Base-by-base conservation (phyloP, 2,113 vertebrate genomes). In the Loxodonta africana region DNA sequence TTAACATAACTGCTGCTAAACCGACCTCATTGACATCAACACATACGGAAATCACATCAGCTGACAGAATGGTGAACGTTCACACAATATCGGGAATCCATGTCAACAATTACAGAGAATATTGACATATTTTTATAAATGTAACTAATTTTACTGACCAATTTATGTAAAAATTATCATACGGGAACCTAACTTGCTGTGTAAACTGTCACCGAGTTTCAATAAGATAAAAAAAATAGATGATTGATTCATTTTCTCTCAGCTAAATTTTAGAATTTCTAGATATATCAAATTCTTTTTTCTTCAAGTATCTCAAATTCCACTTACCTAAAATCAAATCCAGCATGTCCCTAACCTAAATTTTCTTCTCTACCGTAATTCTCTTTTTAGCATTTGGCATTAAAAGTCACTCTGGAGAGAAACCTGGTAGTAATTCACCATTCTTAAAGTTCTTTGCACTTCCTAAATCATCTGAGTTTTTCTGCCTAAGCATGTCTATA, bases 301-400 rank as follows among this genome's bases (percentile, higher is more conserved):
- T 63, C 41, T 46, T 57, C 37, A 69, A 46, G 9, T 26, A 21
- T 46, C 25, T 83, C 3, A 65, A 74, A 48, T 57, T 86, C 28
- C 11, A 51, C 0, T 46, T 62, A 67, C 12, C 20, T 4, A 37
- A 51, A 76, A 48, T 14, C 3, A 37, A 81, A 74, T 65, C 14
- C 62, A 7, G 12, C 17, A 53, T 53, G 7, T 74, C 1, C 9
- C 0, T 86, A 4, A 4, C 17, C 0, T 12, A 74, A 2, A 21
- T 51, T 18, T 60, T 8, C 14, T 20, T 12, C n/a, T 48, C 46
- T 28, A 12, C 14, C 21, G 51, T 2, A 23, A 3, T 48, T 65
- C 7, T 10, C 6, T 15, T 30, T 21, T 28, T n/a, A 17, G 11
- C 30, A 11, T 37, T 88, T 69, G 41, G 14, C 41, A 4, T 33